Evolutionary conservation across 2,797 vertebrate genomes (phyloP), one percentile per base, ranked within the genome.

Genomic region (Sebastes nivosus): DNA sequence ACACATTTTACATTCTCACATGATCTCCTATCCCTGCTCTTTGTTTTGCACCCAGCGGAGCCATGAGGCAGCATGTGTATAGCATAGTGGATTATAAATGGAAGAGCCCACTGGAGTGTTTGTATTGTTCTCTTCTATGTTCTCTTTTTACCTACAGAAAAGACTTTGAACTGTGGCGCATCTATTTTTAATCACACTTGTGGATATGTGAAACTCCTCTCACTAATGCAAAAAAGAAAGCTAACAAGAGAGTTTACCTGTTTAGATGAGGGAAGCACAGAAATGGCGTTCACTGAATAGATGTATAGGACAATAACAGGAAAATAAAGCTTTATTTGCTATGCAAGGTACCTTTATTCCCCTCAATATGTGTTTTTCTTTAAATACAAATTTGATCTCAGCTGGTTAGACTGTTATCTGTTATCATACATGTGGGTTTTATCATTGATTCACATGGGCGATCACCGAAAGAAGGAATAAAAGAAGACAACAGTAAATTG

Each of bases 1-100:
- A 46, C 38, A 65, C 74, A 77, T 85, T 84, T 78, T 85, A 42
- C 29, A 55, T 75, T 32, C 46, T 69, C n/a, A 46, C 32, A 75
- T 72, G 50, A 84, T 65, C 57, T 27, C 1, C 46, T 59, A 5
- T 59, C n/a, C 10, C 20, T 63, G 13, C 58, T 58, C 67, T 54
- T 74, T 77, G 65, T 75, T 81, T 82, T 69, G 57, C 60, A 29
- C 14, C 66, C n/a, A 36, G 29, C 22, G 20, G 24, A 65, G 27
- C 71, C 30, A 68, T 13, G 57, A 78, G 13, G 58, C 32, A 27
- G 46, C 36, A 34, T 72, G 65, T 80, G 32, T 52, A 66, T 64
- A 69, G 64, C 32, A 60, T 9, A 57, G 29, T 22, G 42, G 30
- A 73, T 72, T 79, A 67, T 25, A 76, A 82, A 85, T 66, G 34